phyloP scores from a whole-genome alignment of 2,113 vertebrate genomes.

The Lonchura striata region DNA sequence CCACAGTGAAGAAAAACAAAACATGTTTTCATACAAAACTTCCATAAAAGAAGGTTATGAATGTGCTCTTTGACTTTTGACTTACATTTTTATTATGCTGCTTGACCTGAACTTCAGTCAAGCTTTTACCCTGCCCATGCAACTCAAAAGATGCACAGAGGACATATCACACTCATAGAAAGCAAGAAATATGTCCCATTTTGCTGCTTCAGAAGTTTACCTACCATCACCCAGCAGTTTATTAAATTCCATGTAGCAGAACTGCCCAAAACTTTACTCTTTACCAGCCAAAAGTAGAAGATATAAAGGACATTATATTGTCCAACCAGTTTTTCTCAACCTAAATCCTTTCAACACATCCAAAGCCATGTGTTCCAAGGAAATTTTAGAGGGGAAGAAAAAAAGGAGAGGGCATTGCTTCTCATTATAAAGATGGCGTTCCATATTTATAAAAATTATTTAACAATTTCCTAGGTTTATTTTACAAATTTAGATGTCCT shows the following conservation, averaged over 20 bases:
- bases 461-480: neutral
- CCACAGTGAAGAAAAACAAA: neutral
- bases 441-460: neutral
- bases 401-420: neutral
- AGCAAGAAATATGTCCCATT: neutral
- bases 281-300: neutral
- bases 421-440: neutral
- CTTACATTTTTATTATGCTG: neutral
- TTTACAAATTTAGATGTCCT: neutral
- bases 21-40: neutral
- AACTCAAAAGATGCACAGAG: neutral
- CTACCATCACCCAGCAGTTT: neutral
- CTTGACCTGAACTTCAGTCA: neutral
- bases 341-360: neutral
- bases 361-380: neutral
- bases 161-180: rapidly evolving
- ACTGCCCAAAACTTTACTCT: neutral
- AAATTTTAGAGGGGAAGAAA: rapidly evolving
- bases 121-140: neutral
- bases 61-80: neutral
- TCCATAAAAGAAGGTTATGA: neutral
- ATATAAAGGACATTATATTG: neutral
- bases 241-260: neutral
- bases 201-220: neutral
- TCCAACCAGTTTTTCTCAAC: neutral